Conservation (phyloP, 1,140 invertebrate species). For the Temnothorax longispinosus region DNA sequence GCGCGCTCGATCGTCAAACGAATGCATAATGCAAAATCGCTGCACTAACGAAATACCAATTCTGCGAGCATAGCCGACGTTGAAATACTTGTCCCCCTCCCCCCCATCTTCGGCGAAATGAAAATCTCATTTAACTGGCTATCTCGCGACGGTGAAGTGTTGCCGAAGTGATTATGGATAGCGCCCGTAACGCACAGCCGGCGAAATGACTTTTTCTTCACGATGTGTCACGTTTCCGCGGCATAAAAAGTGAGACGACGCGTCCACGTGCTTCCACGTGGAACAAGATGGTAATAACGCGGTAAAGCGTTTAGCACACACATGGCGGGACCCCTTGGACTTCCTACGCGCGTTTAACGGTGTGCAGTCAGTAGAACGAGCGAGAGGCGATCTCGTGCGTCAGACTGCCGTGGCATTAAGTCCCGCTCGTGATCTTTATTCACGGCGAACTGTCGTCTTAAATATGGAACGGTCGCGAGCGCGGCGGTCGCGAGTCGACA, state of each 20-base stretch:
- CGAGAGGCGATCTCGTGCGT: constrained; percentile 28
- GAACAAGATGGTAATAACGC: constrained; percentile 47
- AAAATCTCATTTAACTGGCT: constrained; percentile 45
- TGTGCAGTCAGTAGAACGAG: not conserved
- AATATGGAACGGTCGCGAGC: constrained; percentile 13
- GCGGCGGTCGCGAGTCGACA: not conserved
- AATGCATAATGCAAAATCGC: constrained; percentile 36
- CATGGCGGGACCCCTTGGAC: not conserved
- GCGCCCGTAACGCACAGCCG: constrained; percentile 12
- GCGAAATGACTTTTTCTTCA: constrained; percentile 38
- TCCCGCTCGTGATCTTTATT: constrained; percentile 41
- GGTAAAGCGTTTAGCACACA: constrained; percentile 39
- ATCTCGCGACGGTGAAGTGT: not conserved
- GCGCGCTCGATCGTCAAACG: constrained; percentile 31
- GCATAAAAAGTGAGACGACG: constrained; percentile 41
- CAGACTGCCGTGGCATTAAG: constrained; percentile 29
- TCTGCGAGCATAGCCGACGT: too few species aligned
- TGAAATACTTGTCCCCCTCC: not conserved
- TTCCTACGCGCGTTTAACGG: constrained; percentile 32
- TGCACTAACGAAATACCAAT: not conserved
- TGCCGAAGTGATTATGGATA: constrained; percentile 16
- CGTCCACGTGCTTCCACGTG: not conserved
- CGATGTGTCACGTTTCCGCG: constrained; percentile 20
- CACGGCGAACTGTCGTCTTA: constrained; percentile 20
- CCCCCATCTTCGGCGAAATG: not conserved